Evolutionary conservation across 2,888 invertebrate genomes (phyloP), one percentile per base, ranked within the genome.

Genomic region (Drosophila robusta): DNA sequence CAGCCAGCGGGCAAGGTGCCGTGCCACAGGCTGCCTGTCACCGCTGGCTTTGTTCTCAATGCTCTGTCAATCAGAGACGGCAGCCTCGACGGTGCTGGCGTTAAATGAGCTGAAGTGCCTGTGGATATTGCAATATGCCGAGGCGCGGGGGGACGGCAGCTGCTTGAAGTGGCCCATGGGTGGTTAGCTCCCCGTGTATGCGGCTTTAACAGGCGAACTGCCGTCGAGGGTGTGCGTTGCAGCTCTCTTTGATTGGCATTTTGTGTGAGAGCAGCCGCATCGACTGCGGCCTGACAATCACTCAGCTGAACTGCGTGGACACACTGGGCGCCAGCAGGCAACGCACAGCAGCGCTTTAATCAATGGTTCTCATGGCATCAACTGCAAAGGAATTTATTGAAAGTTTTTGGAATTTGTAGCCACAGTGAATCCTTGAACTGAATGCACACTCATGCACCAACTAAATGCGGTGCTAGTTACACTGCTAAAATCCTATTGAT

Each of bases 81-180:
- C 62, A 46, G 56, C 61, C 49, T 42, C 42, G 57, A 44, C 51
- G 42, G 56, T 47, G 66, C 62, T 66, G 70, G 47, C 67, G 68
- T 82, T 79, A 79, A 79, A 74, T 82, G 77, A 76, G 73, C 80
- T 63, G 70, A 69, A 60, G 71, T 71, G 70, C 42, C 72, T 66
- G 41, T 75, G 78, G 63, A 71, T 80, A 71, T 68, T 66, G 57
- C 68, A 76, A 71, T 71, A 71, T 51, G 58, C 50, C 41, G 12
- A n/a, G 39, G 41, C 16, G 32, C 11, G 1, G 24, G 4, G 4
- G 3, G 22, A 22, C 22, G 3, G 22, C 3, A 22, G 22, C 4
- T 4, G 22, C 22, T 22, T 22, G 22, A 22, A 22, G 22, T 22
- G 22, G 4, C 22, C 18, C 18, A 18, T 18, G 18, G 18, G 18